phyloP scores from a whole-genome alignment of 37 sponge, comb jelly and placozoan species.

The Hormiphora californensis region DNA sequence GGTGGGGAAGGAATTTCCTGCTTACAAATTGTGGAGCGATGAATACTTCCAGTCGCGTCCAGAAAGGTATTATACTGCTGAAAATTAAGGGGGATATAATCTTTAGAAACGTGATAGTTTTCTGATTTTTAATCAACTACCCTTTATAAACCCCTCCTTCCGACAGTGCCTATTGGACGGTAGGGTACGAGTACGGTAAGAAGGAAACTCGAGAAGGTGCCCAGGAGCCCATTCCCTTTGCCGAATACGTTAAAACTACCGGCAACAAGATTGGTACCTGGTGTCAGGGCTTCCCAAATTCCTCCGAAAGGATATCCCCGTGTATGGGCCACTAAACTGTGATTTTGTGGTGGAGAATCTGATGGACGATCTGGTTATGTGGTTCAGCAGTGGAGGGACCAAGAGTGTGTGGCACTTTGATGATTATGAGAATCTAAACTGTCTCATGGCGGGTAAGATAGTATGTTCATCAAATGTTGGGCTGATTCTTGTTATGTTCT shows the following conservation, averaged over 20 bases:
- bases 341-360: neutral
- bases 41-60: neutral
- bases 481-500: no score
- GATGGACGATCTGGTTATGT: conserved; percentile 54
- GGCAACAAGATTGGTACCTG: no score
- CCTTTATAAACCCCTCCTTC: neutral
- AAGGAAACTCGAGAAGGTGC: conserved; percentile 22
- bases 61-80: neutral
- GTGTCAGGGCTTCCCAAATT: no score
- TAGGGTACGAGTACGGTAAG: conserved; percentile 14
- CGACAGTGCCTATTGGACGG: conserved; percentile 20
- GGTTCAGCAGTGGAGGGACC: conserved; percentile 49
- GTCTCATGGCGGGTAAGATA: conserved; percentile 12
- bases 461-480: no score
- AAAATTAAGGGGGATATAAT: neutral
- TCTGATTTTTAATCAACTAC: neutral
- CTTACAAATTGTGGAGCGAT: conserved; percentile 3
- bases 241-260: conserved; percentile 2
- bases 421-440: conserved; percentile 45
- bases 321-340: neutral
- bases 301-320: neutral
- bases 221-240: conserved; percentile 9
- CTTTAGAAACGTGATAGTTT: neutral
- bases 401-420: conserved; percentile 50
- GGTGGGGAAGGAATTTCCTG: neutral